Evolutionary conservation across 1,140 invertebrate species (phyloP), one percentile per base, ranked within the genome.

Genomic region (Drosophila melanogaster): DNA sequence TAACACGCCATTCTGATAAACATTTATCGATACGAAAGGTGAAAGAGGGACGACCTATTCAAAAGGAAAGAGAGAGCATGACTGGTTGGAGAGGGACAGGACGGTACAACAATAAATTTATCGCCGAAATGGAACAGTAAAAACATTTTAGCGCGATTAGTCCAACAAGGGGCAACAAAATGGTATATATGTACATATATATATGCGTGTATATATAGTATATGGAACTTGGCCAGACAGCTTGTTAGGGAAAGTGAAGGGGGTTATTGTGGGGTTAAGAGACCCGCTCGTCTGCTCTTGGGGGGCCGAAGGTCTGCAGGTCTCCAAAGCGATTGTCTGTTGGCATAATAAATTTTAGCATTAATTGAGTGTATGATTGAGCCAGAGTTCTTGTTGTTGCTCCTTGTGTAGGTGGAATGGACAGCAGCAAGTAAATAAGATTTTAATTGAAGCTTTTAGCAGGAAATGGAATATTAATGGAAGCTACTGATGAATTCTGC

Each of bases 401-500:
- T 19, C 19, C 8, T 17, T 44, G 41, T 44, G 41, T 44, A 44
- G 41, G 41, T 44, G 41, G 41, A 44, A 11, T 44, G 41, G 41
- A 19, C 56, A 60, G 58, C 57, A 26, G 61, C 61, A 69, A 51
- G 70, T 75, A 80, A 80, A 80, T 80, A 80, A 80, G 77, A 76
- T 80, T 80, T 81, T 81, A 81, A 81, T 81, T 81, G 60, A 81
- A 81, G 66, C 78, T 81, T 81, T 81, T 81, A 81, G 78, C 78
- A 77, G 78, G 78, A 81, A 81, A 81, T 81, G 78, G 72, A 81
- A 81, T 81, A 81, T 81, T 81, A 81, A 81, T 81, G 75, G 72
- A 72, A 67, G 33, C 49, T 69, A 57, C 54, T 73, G 67, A 74
- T 72, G 54, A 59, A 49, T 51, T 55, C 51, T 74, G 58, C 50